Conservation (phyloP, 92 coral and sea anemone genomes). For the Zoanthus solanderi region DNA sequence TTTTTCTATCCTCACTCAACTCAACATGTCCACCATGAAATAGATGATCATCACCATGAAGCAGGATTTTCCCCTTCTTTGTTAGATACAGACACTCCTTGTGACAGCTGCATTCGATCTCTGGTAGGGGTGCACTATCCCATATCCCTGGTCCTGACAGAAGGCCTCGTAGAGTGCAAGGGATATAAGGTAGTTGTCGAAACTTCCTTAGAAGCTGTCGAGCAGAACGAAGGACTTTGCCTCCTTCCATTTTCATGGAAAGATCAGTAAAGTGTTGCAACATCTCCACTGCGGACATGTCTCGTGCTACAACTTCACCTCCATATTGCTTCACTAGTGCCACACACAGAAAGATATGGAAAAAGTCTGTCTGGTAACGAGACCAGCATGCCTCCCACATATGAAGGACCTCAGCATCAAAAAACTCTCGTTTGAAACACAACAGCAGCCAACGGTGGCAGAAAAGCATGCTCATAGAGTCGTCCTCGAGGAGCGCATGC, state of each 20-base stretch:
- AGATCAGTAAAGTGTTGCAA: slow-evolving; percentile 92
- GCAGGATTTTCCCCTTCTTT: neutral
- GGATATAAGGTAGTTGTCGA: slow-evolving; percentile 93
- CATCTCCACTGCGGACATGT: slow-evolving; percentile 92
- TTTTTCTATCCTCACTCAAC: neutral
- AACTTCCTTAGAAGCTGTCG: slow-evolving; percentile 88
- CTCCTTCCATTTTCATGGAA: slow-evolving; percentile 97
- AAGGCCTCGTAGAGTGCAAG: slow-evolving; percentile 92
- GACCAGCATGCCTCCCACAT: slow-evolving; percentile 99
- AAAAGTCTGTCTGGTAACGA: slow-evolving; percentile 96
- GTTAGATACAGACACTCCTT: slow-evolving; percentile 61
- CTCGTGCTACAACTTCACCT: slow-evolving; percentile 64
- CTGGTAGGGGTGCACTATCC: slow-evolving; percentile 98
- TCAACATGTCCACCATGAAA: neutral
- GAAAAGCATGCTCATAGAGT: slow-evolving; percentile 90
- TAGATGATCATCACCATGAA: neutral
- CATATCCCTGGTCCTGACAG: slow-evolving; percentile 97
- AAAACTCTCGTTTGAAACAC: slow-evolving; percentile 97
- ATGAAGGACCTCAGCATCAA: slow-evolving; percentile 85
- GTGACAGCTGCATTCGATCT: slow-evolving; percentile 91
- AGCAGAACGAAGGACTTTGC: slow-evolving; percentile 83
- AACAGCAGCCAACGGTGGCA: slow-evolving; percentile 97
- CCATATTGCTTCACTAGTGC: slow-evolving; percentile 94
- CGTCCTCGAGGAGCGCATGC: slow-evolving; percentile 87
- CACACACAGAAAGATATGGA: slow-evolving; percentile 96